phyloP scores from a whole-genome alignment of 1,140 invertebrate genomes.

The Drepana arcuata region DNA sequence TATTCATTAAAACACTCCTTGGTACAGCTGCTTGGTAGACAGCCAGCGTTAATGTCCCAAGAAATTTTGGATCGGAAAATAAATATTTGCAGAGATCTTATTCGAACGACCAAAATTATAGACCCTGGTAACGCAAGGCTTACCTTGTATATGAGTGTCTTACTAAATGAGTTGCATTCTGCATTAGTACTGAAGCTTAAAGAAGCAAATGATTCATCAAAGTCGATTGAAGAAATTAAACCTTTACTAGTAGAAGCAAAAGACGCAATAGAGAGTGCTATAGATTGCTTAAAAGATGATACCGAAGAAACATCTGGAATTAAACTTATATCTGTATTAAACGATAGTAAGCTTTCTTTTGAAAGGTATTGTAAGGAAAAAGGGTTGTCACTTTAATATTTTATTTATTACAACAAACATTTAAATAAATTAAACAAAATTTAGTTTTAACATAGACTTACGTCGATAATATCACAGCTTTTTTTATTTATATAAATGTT shows the following conservation, averaged over 20 bases:
- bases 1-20: constrained; percentile 85
- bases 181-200: constrained; percentile 72
- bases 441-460: too few relatives aligned
- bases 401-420: constrained; percentile 14
- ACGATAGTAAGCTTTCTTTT: constrained; percentile 48
- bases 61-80: constrained; percentile 76
- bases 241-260: constrained; percentile 40
- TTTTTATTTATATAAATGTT: too few relatives aligned
- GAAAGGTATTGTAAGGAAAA: constrained; percentile 47
- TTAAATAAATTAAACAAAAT: too few relatives aligned
- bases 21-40: constrained; percentile 82
- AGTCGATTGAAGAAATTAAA: constrained; percentile 36
- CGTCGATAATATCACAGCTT: too few relatives aligned
- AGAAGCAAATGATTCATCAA: constrained; percentile 55
- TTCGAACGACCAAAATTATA: constrained; percentile 75
- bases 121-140: constrained; percentile 81
- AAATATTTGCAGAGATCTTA: constrained; percentile 78
- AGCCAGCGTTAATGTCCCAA: constrained; percentile 72
- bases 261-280: constrained; percentile 33
- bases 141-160: constrained; percentile 79
- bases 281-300: constrained; percentile 51
- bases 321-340: constrained; percentile 47
- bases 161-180: constrained; percentile 78
- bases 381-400: constrained; percentile 26
- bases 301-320: constrained; percentile 55